A percentile compares a stretch with the other conserved stretches of the same genome.
Conservation (phyloP, 1,140 invertebrate genomes). For the Hyles euphorbiae region DNA sequence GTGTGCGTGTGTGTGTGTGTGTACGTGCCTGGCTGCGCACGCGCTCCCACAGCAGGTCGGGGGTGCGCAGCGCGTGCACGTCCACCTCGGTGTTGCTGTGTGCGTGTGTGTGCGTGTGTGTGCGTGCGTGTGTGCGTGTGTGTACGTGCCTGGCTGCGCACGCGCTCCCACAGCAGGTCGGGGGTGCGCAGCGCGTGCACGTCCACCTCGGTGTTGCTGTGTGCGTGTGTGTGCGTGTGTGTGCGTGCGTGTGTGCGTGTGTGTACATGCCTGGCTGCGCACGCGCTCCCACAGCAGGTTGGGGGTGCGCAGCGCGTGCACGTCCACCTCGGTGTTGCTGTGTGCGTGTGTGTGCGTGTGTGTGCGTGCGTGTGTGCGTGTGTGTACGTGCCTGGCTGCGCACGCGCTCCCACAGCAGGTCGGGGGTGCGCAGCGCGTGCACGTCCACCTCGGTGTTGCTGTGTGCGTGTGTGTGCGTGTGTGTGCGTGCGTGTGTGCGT, state of each 20-base stretch:
- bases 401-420: conserved; percentile 98
- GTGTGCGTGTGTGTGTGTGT: no score
- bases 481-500: not conserved
- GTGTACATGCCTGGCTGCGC: not conserved
- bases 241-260: not conserved
- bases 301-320: no score
- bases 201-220: not conserved
- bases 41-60: conserved; percentile 97
- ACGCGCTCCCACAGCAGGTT: not conserved
- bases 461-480: conserved; percentile 75
- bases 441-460: conserved; percentile 99
- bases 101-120: not conserved
- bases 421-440: conserved; percentile 93
- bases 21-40: conserved; percentile 88
- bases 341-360: conserved; percentile 80
- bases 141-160: not conserved
- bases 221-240: conserved; percentile 80
- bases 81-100: conserved; percentile 99
- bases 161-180: not conserved
- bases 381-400: conserved; percentile 82
- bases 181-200: no score
- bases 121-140: not conserved
- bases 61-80: conserved; percentile 94
- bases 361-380: conserved; percentile 77
- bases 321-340: not conserved